phyloP scores from a whole-genome alignment of 1,140 invertebrate genomes.

The Temnothorax curvispinosus region DNA sequence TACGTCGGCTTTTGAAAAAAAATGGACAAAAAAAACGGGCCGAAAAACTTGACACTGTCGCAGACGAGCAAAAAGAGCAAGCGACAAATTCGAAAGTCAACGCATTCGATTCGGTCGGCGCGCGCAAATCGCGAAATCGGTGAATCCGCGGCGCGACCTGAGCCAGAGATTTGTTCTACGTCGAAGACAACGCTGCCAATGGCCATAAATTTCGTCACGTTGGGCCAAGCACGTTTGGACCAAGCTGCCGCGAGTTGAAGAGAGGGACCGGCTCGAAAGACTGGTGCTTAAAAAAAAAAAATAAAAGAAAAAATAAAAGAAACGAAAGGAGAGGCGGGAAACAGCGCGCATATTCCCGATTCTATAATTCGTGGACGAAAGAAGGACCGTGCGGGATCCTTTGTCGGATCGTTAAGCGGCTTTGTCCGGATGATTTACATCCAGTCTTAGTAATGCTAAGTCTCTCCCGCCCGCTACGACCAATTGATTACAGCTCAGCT shows the following conservation, averaged over 20 bases:
- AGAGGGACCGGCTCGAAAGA: slow-evolving; percentile 26
- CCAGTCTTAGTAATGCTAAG: slow-evolving; percentile 78
- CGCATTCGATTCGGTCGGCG: slow-evolving; percentile 62
- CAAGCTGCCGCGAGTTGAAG: slow-evolving; percentile 21
- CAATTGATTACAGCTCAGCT: slow-evolving; percentile 82
- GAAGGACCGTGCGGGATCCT: slow-evolving; percentile 76
- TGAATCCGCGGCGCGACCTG: slow-evolving; percentile 43
- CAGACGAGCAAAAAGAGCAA: not conserved
- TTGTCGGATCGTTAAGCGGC: slow-evolving; percentile 85
- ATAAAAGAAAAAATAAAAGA: slow-evolving; percentile 18
- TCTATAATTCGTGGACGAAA: slow-evolving; percentile 82
- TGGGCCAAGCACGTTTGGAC: slow-evolving; percentile 47
- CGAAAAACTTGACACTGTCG: not conserved
- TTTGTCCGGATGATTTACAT: slow-evolving; percentile 85
- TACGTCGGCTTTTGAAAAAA: not conserved
- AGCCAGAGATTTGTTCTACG: slow-evolving; percentile 67
- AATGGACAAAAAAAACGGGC: slow-evolving; percentile 34
- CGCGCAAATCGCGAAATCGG: slow-evolving; percentile 65
- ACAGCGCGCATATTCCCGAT: slow-evolving; percentile 81
- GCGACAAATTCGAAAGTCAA: slow-evolving; percentile 30
- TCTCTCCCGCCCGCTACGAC: slow-evolving; percentile 74
- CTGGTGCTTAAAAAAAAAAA: slow-evolving; percentile 47
- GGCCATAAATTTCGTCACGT: slow-evolving; percentile 76
- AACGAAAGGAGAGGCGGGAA: slow-evolving; percentile 23
- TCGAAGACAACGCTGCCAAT: slow-evolving; percentile 76